Evolutionary conservation across 1,140 invertebrate species (phyloP).

Genomic region (Wiebesia pumilae): DNA sequence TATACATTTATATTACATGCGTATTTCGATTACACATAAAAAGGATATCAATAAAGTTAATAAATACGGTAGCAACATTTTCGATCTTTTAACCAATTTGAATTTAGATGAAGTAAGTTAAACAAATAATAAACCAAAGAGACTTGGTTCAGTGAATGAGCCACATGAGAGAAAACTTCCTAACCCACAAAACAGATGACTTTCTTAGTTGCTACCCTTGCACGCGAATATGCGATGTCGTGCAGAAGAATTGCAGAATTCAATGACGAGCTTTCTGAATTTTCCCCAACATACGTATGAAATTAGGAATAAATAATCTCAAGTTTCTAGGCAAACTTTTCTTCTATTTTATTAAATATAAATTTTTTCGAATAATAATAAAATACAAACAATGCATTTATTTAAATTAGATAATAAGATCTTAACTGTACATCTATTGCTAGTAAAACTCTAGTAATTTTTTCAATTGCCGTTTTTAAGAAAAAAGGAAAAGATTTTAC

Average conservation of each 20-base stretch:
- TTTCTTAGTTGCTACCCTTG: background rate
- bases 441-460: too few relatives aligned
- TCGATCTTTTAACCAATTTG: background rate
- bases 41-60: background rate
- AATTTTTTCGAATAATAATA: background rate
- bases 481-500: too few relatives aligned
- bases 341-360: background rate
- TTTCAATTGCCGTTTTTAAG: too few relatives aligned
- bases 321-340: background rate
- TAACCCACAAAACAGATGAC: conserved; percentile 5
- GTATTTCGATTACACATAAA: background rate
- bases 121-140: background rate
- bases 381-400: too few relatives aligned
- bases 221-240: background rate
- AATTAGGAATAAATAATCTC: background rate
- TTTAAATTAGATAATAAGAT: too few relatives aligned
- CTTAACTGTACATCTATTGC: too few relatives aligned
- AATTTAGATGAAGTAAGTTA: background rate
- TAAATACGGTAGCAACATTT: background rate
- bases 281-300: background rate
- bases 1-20: background rate
- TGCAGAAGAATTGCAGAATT: background rate
- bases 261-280: conserved; percentile 12
- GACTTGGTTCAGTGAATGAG: background rate
- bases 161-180: background rate